Base-by-base conservation (phyloP, 2,888 invertebrate species). In the Netelia virgata region DNA sequence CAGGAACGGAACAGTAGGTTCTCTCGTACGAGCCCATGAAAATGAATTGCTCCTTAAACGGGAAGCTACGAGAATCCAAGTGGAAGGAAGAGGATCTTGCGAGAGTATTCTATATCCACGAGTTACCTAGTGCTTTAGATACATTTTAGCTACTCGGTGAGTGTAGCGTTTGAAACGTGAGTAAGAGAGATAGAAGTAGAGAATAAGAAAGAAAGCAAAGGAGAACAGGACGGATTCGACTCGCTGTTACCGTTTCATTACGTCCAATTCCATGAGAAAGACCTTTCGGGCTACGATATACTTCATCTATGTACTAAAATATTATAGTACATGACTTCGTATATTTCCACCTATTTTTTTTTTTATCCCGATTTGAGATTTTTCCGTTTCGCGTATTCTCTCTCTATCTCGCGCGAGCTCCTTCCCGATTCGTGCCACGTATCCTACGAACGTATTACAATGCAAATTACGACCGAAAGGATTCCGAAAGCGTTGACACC, bases 11-110 rank as follows among this genome's bases (percentile, higher is more conserved):
- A 36, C 36, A 59, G 11, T 63, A 23, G 43, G 43, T 43, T 18
- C 47, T 20, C 11, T 47, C 59, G 57, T 80, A 77, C 80, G 80
- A 79, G 76, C 80, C 84, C 84, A 87, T 87, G 81, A 83, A 86
- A 87, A 84, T 36, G 73, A 84, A 87, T 84, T 75, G 80, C 72
- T 64, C 82, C 72, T 87, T 86, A 80, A 83, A 75, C 64, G 76
- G 55, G 43, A 28, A 77, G 78, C 50, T 76, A 41, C 59, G 72
- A 61, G 69, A 72, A 70, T 68, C 41, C 47, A 36, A 76, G 61
- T 55, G 76, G 59, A 57, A 50, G 47, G n/a, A 10, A 63, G 55
- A 68, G 78, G 36, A 64, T 53, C 83, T 47, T n/a, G 41, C 3
- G 74, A 47, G 57, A 47, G 57, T 36, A 61, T 69, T n/a, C 20